These are phyloP conservation scores for Paradoxurus hermaphroditus DNA, from an alignment of 2,113 vertebrate genomes.

Conservation along the genomic window DNA sequence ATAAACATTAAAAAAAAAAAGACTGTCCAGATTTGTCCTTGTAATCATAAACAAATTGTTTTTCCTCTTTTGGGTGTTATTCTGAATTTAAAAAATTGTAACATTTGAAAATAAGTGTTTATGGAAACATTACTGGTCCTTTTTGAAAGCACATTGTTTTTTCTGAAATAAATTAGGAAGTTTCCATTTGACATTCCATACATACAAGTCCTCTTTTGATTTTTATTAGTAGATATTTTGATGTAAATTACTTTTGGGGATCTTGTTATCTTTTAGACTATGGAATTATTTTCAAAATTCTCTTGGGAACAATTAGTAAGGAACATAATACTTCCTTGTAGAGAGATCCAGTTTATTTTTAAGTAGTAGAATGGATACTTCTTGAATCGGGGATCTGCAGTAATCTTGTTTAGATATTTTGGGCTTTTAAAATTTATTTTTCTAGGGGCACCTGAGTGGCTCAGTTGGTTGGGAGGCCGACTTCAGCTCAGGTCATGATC, in stretches of 20 bases:
- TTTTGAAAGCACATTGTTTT: not conserved
- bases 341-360: conserved; percentile 10
- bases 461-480: too few species aligned
- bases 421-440: not conserved
- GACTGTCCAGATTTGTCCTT: not conserved
- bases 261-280: conserved; percentile 4
- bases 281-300: not conserved
- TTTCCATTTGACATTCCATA: not conserved
- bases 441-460: too few species aligned
- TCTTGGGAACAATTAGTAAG: not conserved
- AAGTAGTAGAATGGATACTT: not conserved
- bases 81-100: not conserved
- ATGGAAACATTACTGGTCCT: not conserved
- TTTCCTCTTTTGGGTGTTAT: not conserved
- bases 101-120: conserved; percentile 8
- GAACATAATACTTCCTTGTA: not conserved
- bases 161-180: not conserved
- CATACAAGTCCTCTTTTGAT: not conserved
- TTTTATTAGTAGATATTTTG: conserved; percentile 11
- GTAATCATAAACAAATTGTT: not conserved
- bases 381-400: conserved; percentile 13
- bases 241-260: not conserved
- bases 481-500: too few species aligned
- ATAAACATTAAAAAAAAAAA: not conserved
- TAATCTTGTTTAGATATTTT: not conserved